Percentiles rank a stretch among this genome's conserved stretches.
Evolutionary conservation across 2,113 vertebrate genomes (phyloP).

Genomic region (Tauraco erythrolophus): DNA sequence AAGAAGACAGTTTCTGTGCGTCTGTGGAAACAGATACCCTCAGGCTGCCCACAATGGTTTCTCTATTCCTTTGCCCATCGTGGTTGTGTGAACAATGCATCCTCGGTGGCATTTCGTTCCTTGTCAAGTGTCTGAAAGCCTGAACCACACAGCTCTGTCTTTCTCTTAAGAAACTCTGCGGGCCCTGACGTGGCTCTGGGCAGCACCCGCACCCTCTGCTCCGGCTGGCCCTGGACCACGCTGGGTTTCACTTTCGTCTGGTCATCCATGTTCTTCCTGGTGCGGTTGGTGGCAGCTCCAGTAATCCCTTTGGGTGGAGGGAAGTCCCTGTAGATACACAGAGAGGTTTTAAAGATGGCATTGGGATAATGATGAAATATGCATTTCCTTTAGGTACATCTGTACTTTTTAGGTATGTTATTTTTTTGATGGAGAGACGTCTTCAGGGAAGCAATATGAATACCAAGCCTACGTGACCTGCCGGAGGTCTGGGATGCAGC

Average conservation of each 20-base stretch:
- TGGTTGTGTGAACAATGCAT: not conserved
- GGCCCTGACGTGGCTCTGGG: not conserved
- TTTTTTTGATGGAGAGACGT: not conserved
- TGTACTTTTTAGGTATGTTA: not conserved
- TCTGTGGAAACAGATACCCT: constrained; percentile 23
- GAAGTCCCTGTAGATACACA: not conserved
- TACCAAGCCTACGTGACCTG: not conserved
- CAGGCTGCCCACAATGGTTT: not conserved
- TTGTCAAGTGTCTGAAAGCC: not conserved
- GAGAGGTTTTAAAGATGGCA: not conserved
- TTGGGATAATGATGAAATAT: not conserved
- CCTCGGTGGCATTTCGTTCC: not conserved
- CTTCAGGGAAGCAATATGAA: not conserved
- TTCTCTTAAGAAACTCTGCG: not conserved
- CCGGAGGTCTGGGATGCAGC: not conserved
- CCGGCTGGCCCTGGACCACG: not conserved
- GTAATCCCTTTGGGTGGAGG: not conserved
- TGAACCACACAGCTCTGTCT: not conserved
- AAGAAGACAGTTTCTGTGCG: not conserved
- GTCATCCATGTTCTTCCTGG: not conserved
- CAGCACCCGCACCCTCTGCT: not conserved
- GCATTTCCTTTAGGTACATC: not conserved
- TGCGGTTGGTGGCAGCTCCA: not conserved
- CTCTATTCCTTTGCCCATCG: not conserved
- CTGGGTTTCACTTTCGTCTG: not conserved